Evolutionary conservation across 2,113 vertebrate genomes (phyloP), one percentile per base, ranked within the genome.

Genomic region (Hepsetus odoe): DNA sequence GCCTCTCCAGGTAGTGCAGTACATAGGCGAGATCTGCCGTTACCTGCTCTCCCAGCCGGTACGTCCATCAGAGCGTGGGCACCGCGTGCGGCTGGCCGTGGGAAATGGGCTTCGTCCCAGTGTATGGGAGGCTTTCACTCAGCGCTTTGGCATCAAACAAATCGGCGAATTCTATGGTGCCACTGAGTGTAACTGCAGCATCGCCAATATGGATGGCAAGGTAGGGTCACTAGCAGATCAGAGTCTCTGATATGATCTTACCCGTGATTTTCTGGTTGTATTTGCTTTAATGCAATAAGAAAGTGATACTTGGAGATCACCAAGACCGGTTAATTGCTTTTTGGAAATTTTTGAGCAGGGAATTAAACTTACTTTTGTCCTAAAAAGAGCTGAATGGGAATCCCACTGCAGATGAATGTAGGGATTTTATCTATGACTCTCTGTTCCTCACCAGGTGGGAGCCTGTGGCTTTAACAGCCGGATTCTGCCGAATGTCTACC

Each of bases 151-250:
- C 0, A 92, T 98, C 64, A 76, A 59, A 12, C 93, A 89, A 84
- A 87, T 98, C 0, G 96, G 94, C 0, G 96, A 98, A 87, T 98
- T 98, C 89, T 98, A 97, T 0, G 96, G 96, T 0, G 96, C 96
- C 72, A 98, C 96, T 0, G 96, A 97, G 80, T 98, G 96, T 79
- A 98, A 98, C 91, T 98, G 96, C 83, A 96, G 96, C 89, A 91
- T 97, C 1, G 93, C 95, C 81, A 98, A 98, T 86, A 81, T 97
- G 83, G 96, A 97, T 0, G 95, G 95, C 51, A 96, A 95, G 93
- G 96, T 96, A 13, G 62, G 0, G 3, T 76, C 20, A 2, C 18
- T 16, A 16, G 20, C 28, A 14, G 24, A 13, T 73, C 24, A 71
- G 5, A 4, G 4, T 30, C 24, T 46, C 14, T 46, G 18, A 46